phyloP scores from a whole-genome alignment of 2,113 vertebrate species.

The Corydoras sp. region DNA sequence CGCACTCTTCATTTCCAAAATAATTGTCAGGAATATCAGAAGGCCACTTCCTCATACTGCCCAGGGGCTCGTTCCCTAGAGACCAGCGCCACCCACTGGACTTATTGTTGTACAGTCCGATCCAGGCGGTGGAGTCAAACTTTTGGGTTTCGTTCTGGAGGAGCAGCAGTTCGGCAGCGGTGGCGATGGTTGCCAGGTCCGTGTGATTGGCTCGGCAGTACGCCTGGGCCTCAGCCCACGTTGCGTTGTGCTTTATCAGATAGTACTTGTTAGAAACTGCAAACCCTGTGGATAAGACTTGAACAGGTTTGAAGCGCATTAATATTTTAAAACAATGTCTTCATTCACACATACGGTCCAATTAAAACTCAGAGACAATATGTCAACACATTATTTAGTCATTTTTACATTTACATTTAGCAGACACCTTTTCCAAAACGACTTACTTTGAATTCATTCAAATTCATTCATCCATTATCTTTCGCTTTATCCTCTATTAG shows the following conservation, averaged over 20 bases:
- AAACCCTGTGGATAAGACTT: conserved; percentile 16
- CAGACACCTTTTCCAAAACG: too few relatives aligned
- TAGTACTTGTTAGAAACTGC: background rate
- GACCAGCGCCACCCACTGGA: conserved; percentile 15
- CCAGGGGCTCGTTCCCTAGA: background rate
- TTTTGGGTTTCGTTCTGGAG: background rate
- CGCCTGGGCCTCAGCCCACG: conserved; percentile 17
- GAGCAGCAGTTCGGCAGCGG: conserved; percentile 1
- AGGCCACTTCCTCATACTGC: background rate
- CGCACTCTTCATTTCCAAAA: background rate
- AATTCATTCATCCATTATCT: too few relatives aligned
- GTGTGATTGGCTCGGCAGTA: background rate
- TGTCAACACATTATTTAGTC: too few relatives aligned
- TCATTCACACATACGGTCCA: too few relatives aligned
- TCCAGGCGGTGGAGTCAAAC: background rate
- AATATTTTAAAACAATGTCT: too few relatives aligned
- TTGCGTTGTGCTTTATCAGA: conserved; percentile 9
- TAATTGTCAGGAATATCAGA: conserved; percentile 7
- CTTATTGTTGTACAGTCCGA: conserved; percentile 15
- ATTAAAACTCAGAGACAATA: too few relatives aligned
- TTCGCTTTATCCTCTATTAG: too few relatives aligned
- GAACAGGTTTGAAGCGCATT: too few relatives aligned
- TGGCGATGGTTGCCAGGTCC: conserved; percentile 13
- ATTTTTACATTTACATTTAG: too few relatives aligned
- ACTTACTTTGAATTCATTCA: too few relatives aligned